Evolutionary conservation across 2,888 invertebrate species (phyloP), one percentile per base, ranked within the genome.

Genomic region (Metellina segmentata): DNA sequence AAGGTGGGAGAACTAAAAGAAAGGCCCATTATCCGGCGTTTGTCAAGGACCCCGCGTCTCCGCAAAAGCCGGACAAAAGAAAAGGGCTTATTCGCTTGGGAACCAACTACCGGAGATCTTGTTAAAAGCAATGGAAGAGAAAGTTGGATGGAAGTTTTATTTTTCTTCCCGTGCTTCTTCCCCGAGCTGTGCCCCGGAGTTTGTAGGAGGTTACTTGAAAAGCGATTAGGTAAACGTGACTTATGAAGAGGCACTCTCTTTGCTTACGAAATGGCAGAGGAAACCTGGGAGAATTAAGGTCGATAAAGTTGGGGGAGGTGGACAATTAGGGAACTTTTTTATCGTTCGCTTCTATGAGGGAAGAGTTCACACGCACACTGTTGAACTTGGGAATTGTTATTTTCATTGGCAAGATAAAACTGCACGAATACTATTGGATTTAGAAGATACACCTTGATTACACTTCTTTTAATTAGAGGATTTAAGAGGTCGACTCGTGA

Each of bases 171-270:
- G 34, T 51, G 13, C n/a, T n/a, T 51, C 52, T 51, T n/a, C 49
- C 19, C n/a, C 77, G 19, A 9, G 4, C 1, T 77, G 13, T n/a
- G 49, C 51, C n/a, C 51, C n/a, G 20, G 16, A 79, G 53, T 20
- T 20, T 61, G 61, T 34, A 20, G 20, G 20, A 19, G 79, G 19
- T 79, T 7, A 8, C 79, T 20, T 34, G 34, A 79, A 79, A 79
- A 79, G 69, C 61, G 79, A 79, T 79, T 79, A 79, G 19, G 79
- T 79, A 79, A 20, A 79, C 79, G 79, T 79, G 79, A 79, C 9
- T 16, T 61, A 61, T 61, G 69, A 13, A 7, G 61, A 13, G 61
- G 34, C 48, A 79, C 20, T 53, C 61, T 9, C 20, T 61, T 79
- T 79, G 61, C 34, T 20, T 53, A 16, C 77, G 13, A 79, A 77